Evolutionary conservation across 2,113 vertebrate genomes (phyloP).

Genomic region (Merops nubicus): DNA sequence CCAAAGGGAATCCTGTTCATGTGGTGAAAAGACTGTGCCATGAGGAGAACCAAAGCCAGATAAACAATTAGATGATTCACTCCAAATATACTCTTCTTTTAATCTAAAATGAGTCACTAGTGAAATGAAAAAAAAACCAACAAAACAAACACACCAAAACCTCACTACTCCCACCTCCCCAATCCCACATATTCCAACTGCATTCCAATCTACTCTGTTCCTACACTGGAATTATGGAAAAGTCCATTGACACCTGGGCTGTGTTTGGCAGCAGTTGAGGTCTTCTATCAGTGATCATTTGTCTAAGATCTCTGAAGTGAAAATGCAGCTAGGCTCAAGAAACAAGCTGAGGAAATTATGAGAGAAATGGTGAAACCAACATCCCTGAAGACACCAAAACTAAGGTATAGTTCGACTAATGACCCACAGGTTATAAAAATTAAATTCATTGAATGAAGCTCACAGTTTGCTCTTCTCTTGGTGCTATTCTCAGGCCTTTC

Average conservation of each 20-base stretch:
- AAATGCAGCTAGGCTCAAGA: neutral
- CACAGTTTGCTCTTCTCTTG: neutral
- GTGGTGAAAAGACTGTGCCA: neutral
- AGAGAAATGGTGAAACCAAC: neutral
- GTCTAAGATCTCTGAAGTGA: neutral
- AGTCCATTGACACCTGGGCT: neutral
- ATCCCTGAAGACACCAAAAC: neutral
- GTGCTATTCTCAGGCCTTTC: neutral
- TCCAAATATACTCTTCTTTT: neutral
- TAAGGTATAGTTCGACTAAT: neutral
- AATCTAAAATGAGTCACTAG: neutral
- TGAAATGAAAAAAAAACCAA: neutral
- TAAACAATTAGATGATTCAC: neutral
- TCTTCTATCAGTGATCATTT: neutral
- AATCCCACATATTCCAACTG: neutral
- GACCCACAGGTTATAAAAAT: neutral
- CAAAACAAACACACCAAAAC: neutral
- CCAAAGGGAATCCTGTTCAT: neutral
- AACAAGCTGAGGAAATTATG: neutral
- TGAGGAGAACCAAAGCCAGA: neutral
- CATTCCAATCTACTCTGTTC: neutral
- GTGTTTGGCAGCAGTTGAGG: neutral
- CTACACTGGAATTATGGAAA: neutral
- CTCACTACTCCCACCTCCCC: fast-evolving
- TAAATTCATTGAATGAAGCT: neutral